These are phyloP conservation scores for Catostomus latipinnis DNA, from an alignment of 2,797 vertebrate species.

Conservation along the genomic window DNA sequence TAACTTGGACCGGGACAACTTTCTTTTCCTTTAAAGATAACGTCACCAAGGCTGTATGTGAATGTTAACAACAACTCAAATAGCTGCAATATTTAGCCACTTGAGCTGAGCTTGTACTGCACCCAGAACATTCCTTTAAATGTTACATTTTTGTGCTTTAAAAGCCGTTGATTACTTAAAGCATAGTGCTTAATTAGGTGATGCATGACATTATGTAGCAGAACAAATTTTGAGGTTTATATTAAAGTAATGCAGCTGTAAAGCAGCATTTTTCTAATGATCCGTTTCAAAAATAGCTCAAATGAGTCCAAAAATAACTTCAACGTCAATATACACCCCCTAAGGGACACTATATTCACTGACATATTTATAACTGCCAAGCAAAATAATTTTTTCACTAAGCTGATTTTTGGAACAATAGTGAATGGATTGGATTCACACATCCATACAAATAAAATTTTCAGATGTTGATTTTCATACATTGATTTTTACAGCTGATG, in stretches of 20 bases:
- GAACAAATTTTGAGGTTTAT: neutral
- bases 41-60: no score
- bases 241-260: neutral
- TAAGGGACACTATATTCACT: neutral
- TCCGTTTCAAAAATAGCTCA: neutral
- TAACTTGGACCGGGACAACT: no score
- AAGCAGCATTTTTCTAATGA: neutral
- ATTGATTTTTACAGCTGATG: no score
- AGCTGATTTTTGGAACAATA: no score
- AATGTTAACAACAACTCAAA: no score
- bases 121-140: neutral
- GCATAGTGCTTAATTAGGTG: neutral
- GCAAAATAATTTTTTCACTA: neutral
- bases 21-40: no score
- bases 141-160: neutral
- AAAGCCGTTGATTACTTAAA: neutral
- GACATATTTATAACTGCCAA: neutral
- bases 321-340: constrained; percentile 1
- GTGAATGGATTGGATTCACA: no score
- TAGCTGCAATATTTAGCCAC: no score
- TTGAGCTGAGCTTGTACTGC: no score
- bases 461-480: no score
- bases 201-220: neutral
- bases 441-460: no score
- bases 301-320: neutral